Evolutionary conservation across 2,113 vertebrate genomes (phyloP).

Genomic region (Ptyas mucosa): DNA sequence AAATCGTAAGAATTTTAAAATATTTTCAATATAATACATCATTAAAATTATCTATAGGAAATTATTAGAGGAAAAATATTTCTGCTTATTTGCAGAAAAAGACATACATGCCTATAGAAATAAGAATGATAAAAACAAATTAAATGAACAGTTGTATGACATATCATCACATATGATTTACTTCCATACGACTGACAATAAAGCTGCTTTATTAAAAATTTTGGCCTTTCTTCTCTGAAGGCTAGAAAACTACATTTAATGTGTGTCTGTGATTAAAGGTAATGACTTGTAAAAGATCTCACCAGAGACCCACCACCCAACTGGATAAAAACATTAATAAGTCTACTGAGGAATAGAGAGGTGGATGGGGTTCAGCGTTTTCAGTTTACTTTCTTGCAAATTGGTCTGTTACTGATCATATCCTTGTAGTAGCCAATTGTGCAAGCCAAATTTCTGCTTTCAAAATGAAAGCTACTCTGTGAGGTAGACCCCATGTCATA

Average conservation of each 20-base stretch:
- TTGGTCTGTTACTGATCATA: neutral
- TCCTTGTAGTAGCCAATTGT: neutral
- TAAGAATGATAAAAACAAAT: neutral
- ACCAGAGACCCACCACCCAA: neutral
- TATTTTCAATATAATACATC: neutral
- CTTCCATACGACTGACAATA: neutral
- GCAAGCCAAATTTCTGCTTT: neutral
- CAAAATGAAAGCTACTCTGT: too few species aligned
- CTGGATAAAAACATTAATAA: neutral
- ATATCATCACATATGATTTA: neutral
- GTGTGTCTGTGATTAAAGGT: neutral
- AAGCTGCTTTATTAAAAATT: neutral
- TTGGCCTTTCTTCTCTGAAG: neutral
- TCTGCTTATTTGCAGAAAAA: neutral
- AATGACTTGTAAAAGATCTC: neutral
- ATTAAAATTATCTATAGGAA: neutral
- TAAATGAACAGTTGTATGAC: neutral
- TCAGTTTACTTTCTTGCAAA: neutral
- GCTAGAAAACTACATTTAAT: neutral
- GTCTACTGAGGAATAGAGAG: neutral
- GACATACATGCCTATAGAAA: neutral
- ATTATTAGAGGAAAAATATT: neutral
- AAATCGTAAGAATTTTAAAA: slow-evolving; percentile 70
- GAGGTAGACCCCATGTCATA: neutral
- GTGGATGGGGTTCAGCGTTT: neutral